Evolutionary conservation across 2,888 invertebrate species (phyloP).

Genomic region (Stenchaetothrips biformis): DNA sequence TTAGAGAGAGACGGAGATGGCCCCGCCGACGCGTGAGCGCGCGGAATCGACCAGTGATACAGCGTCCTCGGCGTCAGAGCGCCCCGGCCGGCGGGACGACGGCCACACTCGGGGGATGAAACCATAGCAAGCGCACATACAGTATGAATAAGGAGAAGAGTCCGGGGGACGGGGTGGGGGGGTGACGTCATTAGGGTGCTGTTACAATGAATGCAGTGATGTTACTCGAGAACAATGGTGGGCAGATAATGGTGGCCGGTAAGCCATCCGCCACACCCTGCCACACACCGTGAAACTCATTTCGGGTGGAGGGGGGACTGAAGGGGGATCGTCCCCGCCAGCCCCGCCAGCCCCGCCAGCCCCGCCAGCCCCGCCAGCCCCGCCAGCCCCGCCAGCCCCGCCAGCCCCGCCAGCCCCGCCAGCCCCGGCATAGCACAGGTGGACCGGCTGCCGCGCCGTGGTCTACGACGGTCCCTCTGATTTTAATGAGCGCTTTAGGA

Average conservation of each 20-base stretch:
- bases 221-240: constrained; percentile 23
- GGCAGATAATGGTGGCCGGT: not conserved
- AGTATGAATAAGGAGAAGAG: not conserved
- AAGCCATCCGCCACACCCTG: too few species aligned
- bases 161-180: not conserved
- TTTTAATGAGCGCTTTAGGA: constrained; percentile 8
- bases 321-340: not conserved
- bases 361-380: not conserved
- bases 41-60: not conserved
- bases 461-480: not conserved
- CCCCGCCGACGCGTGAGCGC: not conserved
- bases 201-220: constrained; percentile 14
- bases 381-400: not conserved
- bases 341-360: not conserved
- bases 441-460: not conserved
- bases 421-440: not conserved
- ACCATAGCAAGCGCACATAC: too few species aligned
- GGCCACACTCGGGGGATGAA: too few species aligned
- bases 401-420: not conserved
- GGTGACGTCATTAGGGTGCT: constrained; percentile 22
- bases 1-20: not conserved
- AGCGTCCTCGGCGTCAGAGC: too few species aligned
- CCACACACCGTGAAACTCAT: too few species aligned
- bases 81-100: not conserved
- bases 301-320: too few species aligned